Conservation (phyloP, 2,888 invertebrate species). For the Piscicola geometra region DNA sequence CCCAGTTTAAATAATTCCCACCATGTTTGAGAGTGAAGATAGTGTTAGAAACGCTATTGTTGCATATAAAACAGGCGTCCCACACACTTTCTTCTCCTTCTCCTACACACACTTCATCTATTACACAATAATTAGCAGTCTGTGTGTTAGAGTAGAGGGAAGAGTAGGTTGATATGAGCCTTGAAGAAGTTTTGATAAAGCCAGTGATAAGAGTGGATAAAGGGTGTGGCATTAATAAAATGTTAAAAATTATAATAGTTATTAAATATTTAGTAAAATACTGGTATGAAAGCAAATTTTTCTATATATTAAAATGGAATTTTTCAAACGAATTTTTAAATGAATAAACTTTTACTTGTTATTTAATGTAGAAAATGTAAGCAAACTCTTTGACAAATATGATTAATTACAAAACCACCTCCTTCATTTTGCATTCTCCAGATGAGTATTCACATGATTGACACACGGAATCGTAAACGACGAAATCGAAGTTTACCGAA, state of each 20-base stretch:
- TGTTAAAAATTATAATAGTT: too few species aligned
- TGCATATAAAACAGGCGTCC: constrained; percentile 20
- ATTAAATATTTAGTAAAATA: too few species aligned
- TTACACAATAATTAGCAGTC: constrained; percentile 18
- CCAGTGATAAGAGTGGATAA: not conserved
- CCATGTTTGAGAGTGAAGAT: constrained; percentile 12
- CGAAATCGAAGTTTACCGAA: not conserved
- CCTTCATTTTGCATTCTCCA: not conserved
- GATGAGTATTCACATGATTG: not conserved
- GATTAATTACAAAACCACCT: too few species aligned
- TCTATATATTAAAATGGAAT: too few species aligned
- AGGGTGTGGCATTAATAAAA: not conserved
- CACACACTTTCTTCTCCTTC: not conserved
- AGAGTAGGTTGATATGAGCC: too few species aligned
- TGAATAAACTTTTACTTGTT: too few species aligned
- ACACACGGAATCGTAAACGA: constrained; percentile 28
- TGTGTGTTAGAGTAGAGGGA: not conserved
- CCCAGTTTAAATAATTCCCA: too few species aligned
- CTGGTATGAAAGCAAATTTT: too few species aligned
- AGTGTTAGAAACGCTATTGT: constrained; percentile 10
- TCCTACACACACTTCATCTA: constrained; percentile 6
- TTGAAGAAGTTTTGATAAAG: not conserved
- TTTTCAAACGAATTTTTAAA: too few species aligned
- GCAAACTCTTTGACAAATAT: too few species aligned
- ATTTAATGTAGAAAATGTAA: too few species aligned